Evolutionary conservation across 2,113 vertebrate species (phyloP).

Genomic region (Vulpes vulpes): DNA sequence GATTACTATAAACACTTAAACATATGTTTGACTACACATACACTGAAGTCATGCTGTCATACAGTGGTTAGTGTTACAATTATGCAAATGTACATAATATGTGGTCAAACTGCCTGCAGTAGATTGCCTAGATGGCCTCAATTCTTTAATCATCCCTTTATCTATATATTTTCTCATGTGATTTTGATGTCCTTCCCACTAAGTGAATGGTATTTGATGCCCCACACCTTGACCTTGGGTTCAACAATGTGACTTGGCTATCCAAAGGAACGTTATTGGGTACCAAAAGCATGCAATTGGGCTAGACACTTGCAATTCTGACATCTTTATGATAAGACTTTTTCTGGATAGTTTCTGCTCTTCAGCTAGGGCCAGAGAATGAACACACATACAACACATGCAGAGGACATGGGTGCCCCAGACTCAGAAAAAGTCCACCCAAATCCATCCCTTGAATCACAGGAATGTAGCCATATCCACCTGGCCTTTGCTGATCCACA

Average conservation of each 20-base stretch:
- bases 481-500: neutral
- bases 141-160: neutral
- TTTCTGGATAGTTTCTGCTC: neutral
- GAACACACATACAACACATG: rapidly evolving
- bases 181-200: neutral
- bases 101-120: neutral
- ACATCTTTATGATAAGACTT: neutral
- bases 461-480: neutral
- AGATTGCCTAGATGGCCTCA: no score
- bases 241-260: neutral
- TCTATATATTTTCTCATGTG: neutral
- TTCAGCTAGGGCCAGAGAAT: neutral
- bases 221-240: neutral
- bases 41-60: neutral
- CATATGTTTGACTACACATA: neutral
- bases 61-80: neutral
- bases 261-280: neutral
- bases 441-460: neutral
- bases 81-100: no score
- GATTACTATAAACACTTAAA: neutral
- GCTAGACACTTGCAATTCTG: neutral
- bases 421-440: neutral
- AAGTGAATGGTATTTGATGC: neutral
- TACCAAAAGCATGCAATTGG: neutral
- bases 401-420: neutral